Percentiles rank a stretch among this genome's conserved stretches.
Evolutionary conservation across 2,797 vertebrate species (phyloP).

Genomic region (Malurus splendens): DNA sequence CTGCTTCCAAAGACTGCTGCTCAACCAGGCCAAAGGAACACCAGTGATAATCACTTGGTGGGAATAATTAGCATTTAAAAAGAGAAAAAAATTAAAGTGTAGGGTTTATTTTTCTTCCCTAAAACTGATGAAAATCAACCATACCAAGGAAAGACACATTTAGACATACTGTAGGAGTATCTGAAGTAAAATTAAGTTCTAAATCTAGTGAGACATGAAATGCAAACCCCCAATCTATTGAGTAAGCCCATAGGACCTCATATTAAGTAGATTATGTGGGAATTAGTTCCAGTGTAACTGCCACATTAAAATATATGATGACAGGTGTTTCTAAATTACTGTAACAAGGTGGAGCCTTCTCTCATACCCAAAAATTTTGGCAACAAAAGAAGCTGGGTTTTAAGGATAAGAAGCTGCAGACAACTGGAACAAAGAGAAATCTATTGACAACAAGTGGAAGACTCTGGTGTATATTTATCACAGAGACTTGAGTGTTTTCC

Average conservation of each 20-base stretch:
- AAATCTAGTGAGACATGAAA: slow-evolving; percentile 23
- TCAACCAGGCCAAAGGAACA: background rate
- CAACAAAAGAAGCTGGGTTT: slow-evolving; percentile 17
- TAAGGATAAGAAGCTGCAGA: slow-evolving; percentile 30
- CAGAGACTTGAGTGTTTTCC: background rate
- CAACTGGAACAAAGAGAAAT: slow-evolving; percentile 39
- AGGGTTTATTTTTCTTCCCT: background rate
- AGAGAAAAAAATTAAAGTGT: background rate
- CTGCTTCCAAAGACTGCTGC: background rate
- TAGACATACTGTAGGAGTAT: background rate
- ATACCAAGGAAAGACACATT: background rate
- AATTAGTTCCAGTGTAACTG: slow-evolving; percentile 53
- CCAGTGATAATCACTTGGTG: background rate
- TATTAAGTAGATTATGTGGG: slow-evolving; percentile 29
- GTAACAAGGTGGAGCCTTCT: slow-evolving; percentile 40
- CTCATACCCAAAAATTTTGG: slow-evolving; percentile 3
- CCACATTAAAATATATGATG: slow-evolving; percentile 43
- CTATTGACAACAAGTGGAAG: slow-evolving; percentile 4
- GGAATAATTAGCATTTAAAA: background rate
- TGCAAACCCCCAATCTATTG: background rate
- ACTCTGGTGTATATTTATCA: background rate
- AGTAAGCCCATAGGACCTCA: background rate
- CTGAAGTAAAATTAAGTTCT: background rate
- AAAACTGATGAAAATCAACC: background rate
- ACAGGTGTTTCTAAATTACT: slow-evolving; percentile 55